Percentiles rank a stretch among this genome's conserved stretches.
Evolutionary conservation across 2,888 invertebrate genomes (phyloP).

Genomic region (Melipona bicolor): DNA sequence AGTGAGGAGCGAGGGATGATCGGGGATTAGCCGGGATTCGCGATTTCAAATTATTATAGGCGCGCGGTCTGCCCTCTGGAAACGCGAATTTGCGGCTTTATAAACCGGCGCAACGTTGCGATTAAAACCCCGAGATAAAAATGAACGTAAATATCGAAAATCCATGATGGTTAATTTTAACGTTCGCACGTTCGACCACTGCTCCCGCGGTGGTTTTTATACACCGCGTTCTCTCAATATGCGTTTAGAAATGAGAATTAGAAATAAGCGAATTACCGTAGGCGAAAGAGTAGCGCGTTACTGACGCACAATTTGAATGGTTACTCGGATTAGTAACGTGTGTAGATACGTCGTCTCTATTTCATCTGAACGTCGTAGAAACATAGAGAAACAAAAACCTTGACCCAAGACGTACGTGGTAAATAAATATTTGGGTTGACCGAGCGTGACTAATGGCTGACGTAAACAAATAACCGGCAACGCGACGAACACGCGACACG

Average conservation of each 20-base stretch:
- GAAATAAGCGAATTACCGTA: no score
- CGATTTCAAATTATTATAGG: conserved; percentile 20
- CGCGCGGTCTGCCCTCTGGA: background rate
- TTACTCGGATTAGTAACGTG: no score
- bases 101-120: background rate
- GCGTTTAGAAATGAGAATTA: background rate
- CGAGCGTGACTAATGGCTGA: conserved; percentile 58
- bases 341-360: no score
- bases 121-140: background rate
- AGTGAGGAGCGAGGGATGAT: conserved; percentile 10
- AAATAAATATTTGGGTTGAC: conserved; percentile 44
- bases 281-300: no score
- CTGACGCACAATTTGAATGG: no score
- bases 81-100: conserved; percentile 9
- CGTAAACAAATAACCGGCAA: conserved; percentile 56
- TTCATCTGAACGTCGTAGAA: no score
- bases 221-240: background rate
- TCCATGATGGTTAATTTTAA: background rate
- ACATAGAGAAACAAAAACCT: background rate
- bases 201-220: background rate
- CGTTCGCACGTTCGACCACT: background rate
- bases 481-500: conserved; percentile 16
- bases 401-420: background rate
- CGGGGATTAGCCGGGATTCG: conserved; percentile 24
- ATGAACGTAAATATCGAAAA: background rate